A percentile compares a stretch with the other conserved stretches of the same genome.
Conservation (phyloP, 2,888 invertebrate species). For the Calameuta pallipes region DNA sequence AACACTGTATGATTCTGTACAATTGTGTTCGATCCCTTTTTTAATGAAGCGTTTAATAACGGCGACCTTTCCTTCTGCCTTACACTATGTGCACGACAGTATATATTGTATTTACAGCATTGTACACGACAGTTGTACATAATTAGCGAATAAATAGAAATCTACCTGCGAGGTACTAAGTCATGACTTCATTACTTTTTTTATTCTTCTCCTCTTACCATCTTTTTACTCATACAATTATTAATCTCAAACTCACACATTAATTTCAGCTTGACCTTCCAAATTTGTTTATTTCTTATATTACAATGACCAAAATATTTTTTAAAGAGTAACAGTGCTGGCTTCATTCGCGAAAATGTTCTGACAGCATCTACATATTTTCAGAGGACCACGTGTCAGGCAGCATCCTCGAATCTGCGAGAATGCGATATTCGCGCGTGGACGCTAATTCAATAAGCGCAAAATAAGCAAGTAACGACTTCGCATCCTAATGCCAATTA, state of each 20-base stretch:
- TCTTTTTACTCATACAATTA: background rate
- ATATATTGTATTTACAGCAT: constrained; percentile 38
- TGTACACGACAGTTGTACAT: constrained; percentile 48
- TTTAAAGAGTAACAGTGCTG: background rate
- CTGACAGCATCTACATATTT: background rate
- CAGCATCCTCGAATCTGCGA: constrained; percentile 13
- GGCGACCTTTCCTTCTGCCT: constrained; percentile 30
- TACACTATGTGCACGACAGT: constrained; percentile 8
- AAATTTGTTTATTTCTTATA: background rate
- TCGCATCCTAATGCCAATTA: constrained; percentile 21
- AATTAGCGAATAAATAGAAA: constrained; percentile 40
- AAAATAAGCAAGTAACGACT: constrained; percentile 17
- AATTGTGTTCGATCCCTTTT: background rate
- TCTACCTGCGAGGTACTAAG: background rate
- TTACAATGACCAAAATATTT: background rate
- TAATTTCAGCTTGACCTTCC: background rate
- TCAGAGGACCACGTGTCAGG: background rate
- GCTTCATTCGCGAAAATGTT: background rate
- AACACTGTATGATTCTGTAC: background rate
- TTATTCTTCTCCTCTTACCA: background rate
- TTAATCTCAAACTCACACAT: background rate
- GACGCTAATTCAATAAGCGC: constrained; percentile 22
- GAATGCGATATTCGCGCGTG: constrained; percentile 14
- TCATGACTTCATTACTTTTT: background rate
- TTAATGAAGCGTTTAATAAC: background rate